Evolutionary conservation across 2,797 vertebrate species (phyloP).

Genomic region (Spinus olivaceus): DNA sequence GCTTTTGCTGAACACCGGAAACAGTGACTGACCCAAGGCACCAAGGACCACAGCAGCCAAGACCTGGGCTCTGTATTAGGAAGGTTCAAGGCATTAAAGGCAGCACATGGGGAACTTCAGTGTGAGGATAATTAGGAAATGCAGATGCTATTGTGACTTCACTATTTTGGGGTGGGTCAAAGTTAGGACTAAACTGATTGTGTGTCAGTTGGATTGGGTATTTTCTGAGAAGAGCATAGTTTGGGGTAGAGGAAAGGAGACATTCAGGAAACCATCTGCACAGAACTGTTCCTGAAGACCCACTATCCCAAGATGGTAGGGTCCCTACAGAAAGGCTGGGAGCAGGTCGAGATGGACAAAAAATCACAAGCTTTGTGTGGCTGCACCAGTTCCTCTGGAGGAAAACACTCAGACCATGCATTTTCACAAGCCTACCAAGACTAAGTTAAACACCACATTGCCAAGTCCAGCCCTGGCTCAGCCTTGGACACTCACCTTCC

Average conservation of each 20-base stretch:
- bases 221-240: not conserved
- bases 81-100: not conserved
- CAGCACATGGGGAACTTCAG: not conserved
- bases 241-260: not conserved
- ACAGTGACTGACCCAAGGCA: not conserved
- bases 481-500: not conserved
- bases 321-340: not conserved
- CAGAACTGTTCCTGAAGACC: not conserved
- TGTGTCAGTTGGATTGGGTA: not conserved
- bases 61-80: not conserved
- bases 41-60: not conserved
- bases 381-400: not conserved
- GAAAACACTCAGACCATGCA: not conserved
- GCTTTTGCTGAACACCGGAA: not conserved
- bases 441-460: not conserved
- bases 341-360: rapidly evolving
- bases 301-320: not conserved
- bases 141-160: not conserved
- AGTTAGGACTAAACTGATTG: not conserved
- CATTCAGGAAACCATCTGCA: not conserved
- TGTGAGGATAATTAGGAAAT: not conserved
- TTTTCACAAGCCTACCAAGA: not conserved
- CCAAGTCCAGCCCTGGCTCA: not conserved
- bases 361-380: not conserved
- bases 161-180: not conserved